Base-by-base conservation (phyloP, 2,113 vertebrate species). In the Kryptolebias marmoratus region DNA sequence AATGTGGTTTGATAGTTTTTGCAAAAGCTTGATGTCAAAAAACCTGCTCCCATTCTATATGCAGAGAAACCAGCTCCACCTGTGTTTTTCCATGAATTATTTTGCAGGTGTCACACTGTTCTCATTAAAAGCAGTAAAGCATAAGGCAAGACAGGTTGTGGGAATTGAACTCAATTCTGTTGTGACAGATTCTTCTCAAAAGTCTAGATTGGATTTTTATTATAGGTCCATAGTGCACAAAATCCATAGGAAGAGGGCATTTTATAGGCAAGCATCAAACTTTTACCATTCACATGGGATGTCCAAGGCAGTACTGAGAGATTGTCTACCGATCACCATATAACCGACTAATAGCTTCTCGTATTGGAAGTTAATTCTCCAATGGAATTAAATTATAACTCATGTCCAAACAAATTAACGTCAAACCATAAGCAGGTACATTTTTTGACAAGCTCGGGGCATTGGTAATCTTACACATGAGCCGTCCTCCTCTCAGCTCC, bases 301-400 rank as follows among this genome's bases (percentile, higher is more conserved):
- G 55, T 48, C 15, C 2, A 39, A 60, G 67, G 60, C 68, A 56
- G 32, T 1, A 55, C 75, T 61, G 75, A 48, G 71, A 72, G 62
- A 72, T 44, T 28, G 64, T 58, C 59, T 5, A 45, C 36, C 52
- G 44, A 88, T 91, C 56, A 56, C 75, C 59, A 74, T 77, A 83
- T 83, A 80, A 79, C 70, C 56, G 71, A 50, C 71, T 87, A 80
- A 77, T 85, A 79, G 73, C 12, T 82, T 86, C 77, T 74, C 81
- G 83, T 88, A 91, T 87, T 80, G 87, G 87, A 87, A 82, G 81
- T 93, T 93, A 90, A 90, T 90, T 94, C 88, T 88, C n/a, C 55
- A 14, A 64, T 84, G 64, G 67, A 87, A 94, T 95, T 91, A 89
- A 93, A 93, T 93, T 91, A 91, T 90, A 93, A 93, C 89, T 75